These are phyloP conservation scores for Hoplostethus mediterraneus DNA, from an alignment of 2,797 vertebrate genomes.

Conservation along the genomic window DNA sequence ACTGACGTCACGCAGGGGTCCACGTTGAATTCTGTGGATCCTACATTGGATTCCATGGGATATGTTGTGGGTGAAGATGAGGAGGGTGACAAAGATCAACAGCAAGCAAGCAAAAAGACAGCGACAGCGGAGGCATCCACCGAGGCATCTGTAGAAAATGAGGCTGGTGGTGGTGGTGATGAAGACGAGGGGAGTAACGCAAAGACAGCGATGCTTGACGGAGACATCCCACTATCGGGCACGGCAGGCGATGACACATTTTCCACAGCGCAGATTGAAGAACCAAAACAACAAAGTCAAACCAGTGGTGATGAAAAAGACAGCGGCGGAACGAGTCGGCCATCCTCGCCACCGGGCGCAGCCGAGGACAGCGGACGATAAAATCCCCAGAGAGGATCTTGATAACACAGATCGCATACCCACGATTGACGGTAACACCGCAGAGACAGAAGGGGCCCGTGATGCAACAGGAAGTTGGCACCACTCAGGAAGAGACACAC, in stretches of 20 bases:
- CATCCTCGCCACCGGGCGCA: background rate
- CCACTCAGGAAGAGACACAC: conserved; percentile 1
- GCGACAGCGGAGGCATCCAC: background rate
- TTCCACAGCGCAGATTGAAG: conserved; percentile 3
- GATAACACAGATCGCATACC: background rate
- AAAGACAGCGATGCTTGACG: background rate
- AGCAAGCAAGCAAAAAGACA: background rate
- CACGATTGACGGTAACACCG: background rate
- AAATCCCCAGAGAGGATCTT: background rate
- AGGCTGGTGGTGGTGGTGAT: background rate
- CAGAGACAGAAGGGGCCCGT: conserved; percentile 11
- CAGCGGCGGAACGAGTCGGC: background rate
- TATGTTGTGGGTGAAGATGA: background rate
- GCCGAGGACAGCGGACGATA: background rate
- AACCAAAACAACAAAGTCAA: conserved; percentile 8
- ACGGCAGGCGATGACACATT: background rate
- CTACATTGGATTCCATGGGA: background rate
- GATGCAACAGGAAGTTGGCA: background rate
- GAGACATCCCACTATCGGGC: background rate
- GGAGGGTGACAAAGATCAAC: conserved; percentile 12
- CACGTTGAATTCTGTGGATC: background rate
- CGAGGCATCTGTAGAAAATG: background rate
- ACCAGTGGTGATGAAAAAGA: background rate
- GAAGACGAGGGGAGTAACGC: conserved; percentile 1
- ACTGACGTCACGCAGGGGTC: background rate